These are phyloP conservation scores for Phrynosoma blainvillii DNA, from an alignment of 2,113 vertebrate species.

Conservation along the genomic window DNA sequence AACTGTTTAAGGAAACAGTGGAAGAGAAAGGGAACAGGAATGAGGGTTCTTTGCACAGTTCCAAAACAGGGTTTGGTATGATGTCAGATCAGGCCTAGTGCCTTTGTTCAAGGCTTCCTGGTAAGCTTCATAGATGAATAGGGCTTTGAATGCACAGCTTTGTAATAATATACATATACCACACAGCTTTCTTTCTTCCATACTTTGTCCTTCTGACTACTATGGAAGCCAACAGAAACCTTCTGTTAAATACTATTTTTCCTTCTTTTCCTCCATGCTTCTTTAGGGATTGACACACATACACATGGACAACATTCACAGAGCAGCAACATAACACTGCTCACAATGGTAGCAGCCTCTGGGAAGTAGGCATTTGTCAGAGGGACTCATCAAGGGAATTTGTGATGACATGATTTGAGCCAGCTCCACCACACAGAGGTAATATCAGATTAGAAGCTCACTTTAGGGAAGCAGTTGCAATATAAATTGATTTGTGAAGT, in stretches of 20 bases:
- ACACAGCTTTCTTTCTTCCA: background rate
- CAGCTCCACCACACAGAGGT: background rate
- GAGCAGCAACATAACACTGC: background rate
- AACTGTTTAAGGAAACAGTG: background rate
- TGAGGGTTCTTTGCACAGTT: too few species aligned
- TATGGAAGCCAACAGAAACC: background rate
- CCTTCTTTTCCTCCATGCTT: background rate
- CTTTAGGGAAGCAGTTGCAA: background rate
- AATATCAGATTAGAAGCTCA: background rate
- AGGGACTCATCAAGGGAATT: background rate
- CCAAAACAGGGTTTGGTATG: background rate
- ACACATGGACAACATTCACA: background rate
- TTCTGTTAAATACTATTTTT: background rate
- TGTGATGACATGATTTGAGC: background rate
- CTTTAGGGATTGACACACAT: background rate
- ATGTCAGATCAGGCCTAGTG: background rate
- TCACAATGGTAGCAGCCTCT: background rate
- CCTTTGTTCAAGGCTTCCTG: background rate
- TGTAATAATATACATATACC: background rate
- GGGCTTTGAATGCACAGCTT: background rate
- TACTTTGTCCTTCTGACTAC: background rate
- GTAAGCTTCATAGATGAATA: background rate
- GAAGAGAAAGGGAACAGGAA: background rate
- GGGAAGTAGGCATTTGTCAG: background rate
- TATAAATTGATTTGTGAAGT: background rate